Percentiles rank a stretch among this genome's conserved stretches.
phyloP scores from a whole-genome alignment of 2,113 vertebrate genomes.

The Bolborhynchus lineola region DNA sequence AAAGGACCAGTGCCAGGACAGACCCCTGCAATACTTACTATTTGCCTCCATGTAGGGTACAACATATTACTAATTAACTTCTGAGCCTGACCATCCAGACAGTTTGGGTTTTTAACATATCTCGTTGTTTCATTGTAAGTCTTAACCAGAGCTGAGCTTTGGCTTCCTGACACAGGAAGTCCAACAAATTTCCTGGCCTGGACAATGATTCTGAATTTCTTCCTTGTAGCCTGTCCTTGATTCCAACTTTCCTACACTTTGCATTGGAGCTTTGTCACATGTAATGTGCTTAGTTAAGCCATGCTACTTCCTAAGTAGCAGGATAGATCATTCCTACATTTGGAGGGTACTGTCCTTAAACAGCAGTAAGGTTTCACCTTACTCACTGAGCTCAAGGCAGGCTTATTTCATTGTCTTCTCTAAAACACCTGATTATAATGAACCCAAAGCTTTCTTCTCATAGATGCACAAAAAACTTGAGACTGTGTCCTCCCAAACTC shows the following conservation, averaged over 20 bases:
- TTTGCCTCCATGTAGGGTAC: background rate
- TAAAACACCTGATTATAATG: background rate
- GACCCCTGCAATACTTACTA: background rate
- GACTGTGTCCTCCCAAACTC: background rate
- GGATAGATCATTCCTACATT: background rate
- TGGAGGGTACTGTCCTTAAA: background rate
- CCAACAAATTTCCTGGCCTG: background rate
- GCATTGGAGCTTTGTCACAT: background rate
- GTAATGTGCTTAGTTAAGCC: background rate
- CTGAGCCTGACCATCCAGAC: fast-evolving
- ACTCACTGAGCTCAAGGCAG: background rate
- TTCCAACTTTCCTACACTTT: background rate
- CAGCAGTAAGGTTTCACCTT: background rate
- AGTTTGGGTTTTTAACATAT: background rate
- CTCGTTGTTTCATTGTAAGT: background rate
- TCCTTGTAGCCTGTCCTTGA: background rate
- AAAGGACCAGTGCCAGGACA: background rate
- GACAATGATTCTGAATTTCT: background rate
- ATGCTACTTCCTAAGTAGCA: background rate
- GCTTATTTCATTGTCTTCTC: background rate
- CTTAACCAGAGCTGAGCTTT: background rate
- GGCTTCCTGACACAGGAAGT: background rate
- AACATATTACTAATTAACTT: background rate
- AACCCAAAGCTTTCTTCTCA: background rate
- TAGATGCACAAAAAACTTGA: background rate